These are phyloP conservation scores for Apamea epomidion DNA, from an alignment of 2,888 invertebrate genomes.

Conservation along the genomic window DNA sequence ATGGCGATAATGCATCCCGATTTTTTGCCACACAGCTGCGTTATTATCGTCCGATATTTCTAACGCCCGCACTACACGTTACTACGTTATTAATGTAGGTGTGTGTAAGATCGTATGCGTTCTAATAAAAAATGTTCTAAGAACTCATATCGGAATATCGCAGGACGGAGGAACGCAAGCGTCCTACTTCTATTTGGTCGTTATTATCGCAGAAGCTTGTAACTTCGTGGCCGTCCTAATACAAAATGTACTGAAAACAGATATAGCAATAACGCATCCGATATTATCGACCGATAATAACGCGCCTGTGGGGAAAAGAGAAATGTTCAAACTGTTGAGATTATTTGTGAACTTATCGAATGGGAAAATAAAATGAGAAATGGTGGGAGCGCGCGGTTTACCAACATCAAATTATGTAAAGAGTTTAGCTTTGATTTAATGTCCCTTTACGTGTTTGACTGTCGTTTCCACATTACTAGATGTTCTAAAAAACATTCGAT, in stretches of 20 bases:
- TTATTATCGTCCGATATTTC: too few relatives aligned
- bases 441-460: conserved; percentile 29
- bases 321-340: conserved; percentile 34
- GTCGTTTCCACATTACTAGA: conserved; percentile 25
- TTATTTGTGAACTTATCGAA: conserved; percentile 36
- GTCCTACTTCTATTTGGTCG: too few relatives aligned
- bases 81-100: neutral
- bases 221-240: neutral
- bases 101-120: too few relatives aligned
- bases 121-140: too few relatives aligned
- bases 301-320: conserved; percentile 12
- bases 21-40: too few relatives aligned
- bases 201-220: neutral
- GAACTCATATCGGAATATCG: too few relatives aligned
- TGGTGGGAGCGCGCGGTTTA: conserved; percentile 23
- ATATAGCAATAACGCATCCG: neutral
- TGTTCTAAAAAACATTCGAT: conserved; percentile 11
- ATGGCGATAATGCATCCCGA: neutral
- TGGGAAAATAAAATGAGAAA: conserved; percentile 45
- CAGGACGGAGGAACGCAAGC: too few relatives aligned
- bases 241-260: neutral
- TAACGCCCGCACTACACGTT: neutral
- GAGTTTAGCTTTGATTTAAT: conserved; percentile 44
- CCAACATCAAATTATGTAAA: conserved; percentile 38
- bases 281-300: neutral